These are phyloP conservation scores for Siderastrea siderea DNA, from an alignment of 92 coral and sea anemone genomes.

Conservation along the genomic window DNA sequence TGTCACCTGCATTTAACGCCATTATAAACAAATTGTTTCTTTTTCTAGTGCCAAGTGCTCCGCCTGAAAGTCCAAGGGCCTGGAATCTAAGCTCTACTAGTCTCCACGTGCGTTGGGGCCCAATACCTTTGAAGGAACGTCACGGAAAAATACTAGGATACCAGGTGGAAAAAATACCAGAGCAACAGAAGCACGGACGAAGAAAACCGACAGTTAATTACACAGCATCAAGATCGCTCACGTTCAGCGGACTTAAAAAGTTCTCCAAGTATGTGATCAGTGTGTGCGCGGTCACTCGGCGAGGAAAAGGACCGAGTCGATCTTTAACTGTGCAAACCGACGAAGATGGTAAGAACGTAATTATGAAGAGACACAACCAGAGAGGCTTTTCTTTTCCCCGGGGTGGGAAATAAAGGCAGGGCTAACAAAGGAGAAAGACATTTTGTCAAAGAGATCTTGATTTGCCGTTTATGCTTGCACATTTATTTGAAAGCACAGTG, in stretches of 20 bases:
- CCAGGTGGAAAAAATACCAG: background rate
- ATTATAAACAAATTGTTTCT: background rate
- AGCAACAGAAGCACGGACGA: background rate
- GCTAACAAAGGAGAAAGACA: no score
- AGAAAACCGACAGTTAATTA: background rate
- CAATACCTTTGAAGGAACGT: slow-evolving; percentile 11
- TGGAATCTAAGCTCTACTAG: slow-evolving; percentile 46
- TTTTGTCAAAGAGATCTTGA: no score
- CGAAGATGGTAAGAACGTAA: slow-evolving; percentile 27
- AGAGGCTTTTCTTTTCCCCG: no score
- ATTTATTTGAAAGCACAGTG: no score
- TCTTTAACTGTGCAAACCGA: background rate
- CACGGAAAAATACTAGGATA: slow-evolving; percentile 11
- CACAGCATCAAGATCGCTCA: background rate
- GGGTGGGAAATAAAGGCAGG: no score
- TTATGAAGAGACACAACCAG: no score
- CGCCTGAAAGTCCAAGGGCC: slow-evolving; percentile 18
- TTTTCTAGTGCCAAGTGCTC: slow-evolving; percentile 24
- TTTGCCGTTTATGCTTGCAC: no score
- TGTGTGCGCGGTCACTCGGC: slow-evolving; percentile 15
- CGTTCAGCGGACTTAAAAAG: background rate
- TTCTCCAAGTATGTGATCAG: background rate
- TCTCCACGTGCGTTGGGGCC: slow-evolving; percentile 33
- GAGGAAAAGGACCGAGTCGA: background rate
- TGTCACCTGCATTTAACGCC: background rate